Evolutionary conservation across 64 coral and sea anemone genomes (phyloP).

Genomic region (Actinia equina): DNA sequence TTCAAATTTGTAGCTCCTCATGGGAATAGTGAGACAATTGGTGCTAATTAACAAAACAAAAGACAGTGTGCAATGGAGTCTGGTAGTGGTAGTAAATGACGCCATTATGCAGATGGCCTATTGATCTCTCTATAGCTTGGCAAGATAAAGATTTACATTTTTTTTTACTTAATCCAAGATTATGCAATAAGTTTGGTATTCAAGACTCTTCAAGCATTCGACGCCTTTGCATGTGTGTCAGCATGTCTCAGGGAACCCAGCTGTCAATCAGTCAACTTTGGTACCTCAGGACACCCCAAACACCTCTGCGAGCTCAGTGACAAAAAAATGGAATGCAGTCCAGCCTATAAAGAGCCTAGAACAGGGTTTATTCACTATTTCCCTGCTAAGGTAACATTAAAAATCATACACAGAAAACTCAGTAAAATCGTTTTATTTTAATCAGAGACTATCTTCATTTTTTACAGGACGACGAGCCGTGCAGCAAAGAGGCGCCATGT

Average conservation of each 20-base stretch:
- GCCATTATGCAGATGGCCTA: too few relatives aligned
- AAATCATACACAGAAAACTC: too few relatives aligned
- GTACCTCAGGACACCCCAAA: neutral
- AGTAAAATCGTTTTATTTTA: too few relatives aligned
- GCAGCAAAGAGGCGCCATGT: neutral
- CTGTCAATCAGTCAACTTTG: slow-evolving; percentile 14
- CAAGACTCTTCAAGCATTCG: neutral
- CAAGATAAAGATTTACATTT: too few relatives aligned
- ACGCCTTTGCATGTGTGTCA: neutral
- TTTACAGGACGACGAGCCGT: neutral
- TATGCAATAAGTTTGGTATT: neutral
- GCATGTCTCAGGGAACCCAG: neutral
- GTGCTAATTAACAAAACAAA: too few relatives aligned
- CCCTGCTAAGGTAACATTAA: neutral
- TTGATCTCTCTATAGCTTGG: too few relatives aligned
- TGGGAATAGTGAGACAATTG: too few relatives aligned
- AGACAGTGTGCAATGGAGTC: too few relatives aligned
- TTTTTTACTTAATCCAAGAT: too few relatives aligned
- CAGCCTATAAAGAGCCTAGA: neutral
- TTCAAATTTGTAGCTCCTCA: too few relatives aligned
- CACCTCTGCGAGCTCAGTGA: slow-evolving; percentile 12
- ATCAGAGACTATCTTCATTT: neutral
- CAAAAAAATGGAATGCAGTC: neutral
- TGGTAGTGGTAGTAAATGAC: too few relatives aligned
- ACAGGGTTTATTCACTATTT: neutral